A percentile compares a stretch with the other conserved stretches of the same genome.
Evolutionary conservation across 2,113 vertebrate genomes (phyloP).

Genomic region (Sprattus sprattus): DNA sequence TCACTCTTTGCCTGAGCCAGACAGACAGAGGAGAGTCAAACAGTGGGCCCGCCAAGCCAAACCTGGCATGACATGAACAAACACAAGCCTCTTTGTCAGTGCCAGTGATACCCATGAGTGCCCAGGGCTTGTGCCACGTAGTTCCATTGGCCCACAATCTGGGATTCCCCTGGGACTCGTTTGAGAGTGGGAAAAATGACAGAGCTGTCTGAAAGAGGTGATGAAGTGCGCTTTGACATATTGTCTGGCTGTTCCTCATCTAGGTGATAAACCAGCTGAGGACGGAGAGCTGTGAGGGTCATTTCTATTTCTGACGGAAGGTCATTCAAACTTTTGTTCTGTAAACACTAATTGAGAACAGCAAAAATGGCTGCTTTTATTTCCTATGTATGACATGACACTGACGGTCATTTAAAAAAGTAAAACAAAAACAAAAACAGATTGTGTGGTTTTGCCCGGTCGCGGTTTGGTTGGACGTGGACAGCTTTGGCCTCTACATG

Average conservation of each 20-base stretch:
- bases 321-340: slow-evolving; percentile 4
- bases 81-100: slow-evolving; percentile 50
- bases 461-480: neutral
- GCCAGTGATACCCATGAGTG: slow-evolving; percentile 41
- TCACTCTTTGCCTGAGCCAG: slow-evolving; percentile 23
- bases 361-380: neutral
- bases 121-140: slow-evolving; percentile 9
- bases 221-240: slow-evolving; percentile 7
- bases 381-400: neutral
- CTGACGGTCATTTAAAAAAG: neutral
- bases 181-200: slow-evolving; percentile 16
- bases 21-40: slow-evolving; percentile 44
- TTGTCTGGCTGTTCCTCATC: slow-evolving; percentile 3
- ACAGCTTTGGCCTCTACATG: neutral
- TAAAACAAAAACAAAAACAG: neutral
- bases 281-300: neutral
- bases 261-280: neutral
- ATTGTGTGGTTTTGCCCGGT: neutral
- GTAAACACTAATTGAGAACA: neutral
- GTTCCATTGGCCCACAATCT: neutral
- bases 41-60: slow-evolving; percentile 45
- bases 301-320: neutral
- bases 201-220: neutral
- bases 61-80: slow-evolving; percentile 53
- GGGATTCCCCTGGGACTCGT: slow-evolving; percentile 41